Evolutionary conservation across 2,888 invertebrate genomes (phyloP), one percentile per base, ranked within the genome.

Genomic region (Synergus japonicus): DNA sequence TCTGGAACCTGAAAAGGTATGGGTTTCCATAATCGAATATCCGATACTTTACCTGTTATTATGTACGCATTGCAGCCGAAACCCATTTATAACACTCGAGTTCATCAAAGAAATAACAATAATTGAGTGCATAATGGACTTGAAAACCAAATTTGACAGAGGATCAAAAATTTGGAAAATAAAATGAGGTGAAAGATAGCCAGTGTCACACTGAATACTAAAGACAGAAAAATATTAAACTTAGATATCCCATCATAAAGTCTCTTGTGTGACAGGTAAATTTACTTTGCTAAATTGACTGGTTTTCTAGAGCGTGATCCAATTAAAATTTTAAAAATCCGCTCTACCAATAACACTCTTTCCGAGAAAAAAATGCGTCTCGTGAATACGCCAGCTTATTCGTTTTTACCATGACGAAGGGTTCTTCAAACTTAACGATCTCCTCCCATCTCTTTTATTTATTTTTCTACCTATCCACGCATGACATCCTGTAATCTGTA

Each of bases 31-130:
- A 66, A 66, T 66, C 41, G n/a, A 43, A 43, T 66, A 18, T 66
- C 43, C 15, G 73, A 41, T 49, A 73, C 54, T 73, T 73, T 73
- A 73, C 73, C 73, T 73, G 54, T 54, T 73, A 73, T 73, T 73
- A 54, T 73, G 73, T 73, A 73, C 37, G 54, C 54, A 54, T 37
- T n/a, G n/a, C 73, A 12, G 41, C 41, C 73, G 37, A n/a, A 37
- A 73, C 54, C 41, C 49, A 73, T 73, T 73, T 73, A 54, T 54
- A 54, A 73, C 54, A 54, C 54, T 73, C 41, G 5, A 73, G 37
- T 73, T 37, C 10, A 54, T 54, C 0, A 8, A 13, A 54, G n/a
- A 41, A 49, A 41, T 73, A 37, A 49, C 15, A 58, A 73, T 41
- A 73, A 73, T 54, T 37, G 37, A 54, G 4, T 54, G 9, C 9